Evolutionary conservation across 2,888 invertebrate genomes (phyloP), one percentile per base, ranked within the genome.

Genomic region (Venustoraphidia nigricollis): DNA sequence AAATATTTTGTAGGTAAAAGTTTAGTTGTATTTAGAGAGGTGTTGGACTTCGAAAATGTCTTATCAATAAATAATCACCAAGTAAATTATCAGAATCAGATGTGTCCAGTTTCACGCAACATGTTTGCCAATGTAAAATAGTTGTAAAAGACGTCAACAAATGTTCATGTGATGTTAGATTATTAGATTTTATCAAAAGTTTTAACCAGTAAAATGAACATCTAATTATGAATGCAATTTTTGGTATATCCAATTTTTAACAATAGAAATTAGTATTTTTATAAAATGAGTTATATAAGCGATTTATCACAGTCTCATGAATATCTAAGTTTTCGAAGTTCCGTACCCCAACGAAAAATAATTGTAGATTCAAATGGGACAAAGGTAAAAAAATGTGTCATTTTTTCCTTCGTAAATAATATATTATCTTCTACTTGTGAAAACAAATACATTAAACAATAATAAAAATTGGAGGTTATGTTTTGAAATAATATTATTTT

Each of bases 291-390:
- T 66, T 77, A 70, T 59, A 64, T 77, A 44, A 83, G 81, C 67
- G 83, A 83, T 59, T 69, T 85, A 57, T 81, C 83, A 4, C 79
- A 77, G 57, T 83, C 83, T 9, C 77, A 76, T 57, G 87, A 87
- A 66, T 88, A 88, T 66, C 67, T 81, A 46, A 86, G 85, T 65
- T 88, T 86, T 63, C 72, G 86, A 54, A 82, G 84, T 60, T 83
- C 79, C 56, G 76, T 87, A 50, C 83, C 87, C 3, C 66, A 85
- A 40, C 71, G 80, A 57, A 83, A 81, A 71, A 78, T 87, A 51
- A 76, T 82, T 45, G 87, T 91, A 35, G 91, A 91, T 66, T 75
- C 80, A 41, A 83, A 87, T 62, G 75, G 79, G 47, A 73, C 79
- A 45, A 87, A 87, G 76, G 86, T 85, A 70, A 69, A 27, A 17